phyloP scores from a whole-genome alignment of 2,888 invertebrate genomes.

The Dioctria rufipes region DNA sequence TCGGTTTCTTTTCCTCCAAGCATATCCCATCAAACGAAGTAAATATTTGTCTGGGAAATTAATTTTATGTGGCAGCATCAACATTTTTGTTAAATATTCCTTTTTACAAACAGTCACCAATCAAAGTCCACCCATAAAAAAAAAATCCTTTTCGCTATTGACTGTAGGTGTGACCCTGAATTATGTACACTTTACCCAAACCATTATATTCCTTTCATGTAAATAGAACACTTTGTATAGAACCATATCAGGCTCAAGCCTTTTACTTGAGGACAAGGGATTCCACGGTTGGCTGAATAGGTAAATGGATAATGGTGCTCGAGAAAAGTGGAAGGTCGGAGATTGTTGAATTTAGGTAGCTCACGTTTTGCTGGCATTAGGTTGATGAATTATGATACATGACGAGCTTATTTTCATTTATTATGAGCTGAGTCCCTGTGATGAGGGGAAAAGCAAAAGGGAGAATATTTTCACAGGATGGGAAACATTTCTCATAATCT shows the following conservation, averaged over 20 bases:
- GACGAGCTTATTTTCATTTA: conserved; percentile 50
- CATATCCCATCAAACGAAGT: no score
- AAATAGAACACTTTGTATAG: not conserved
- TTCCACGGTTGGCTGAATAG: conserved; percentile 45
- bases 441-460: conserved; percentile 15
- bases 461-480: conserved; percentile 40
- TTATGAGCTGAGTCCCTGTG: conserved; percentile 12
- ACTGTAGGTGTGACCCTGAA: no score
- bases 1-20: no score
- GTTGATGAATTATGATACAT: conserved; percentile 54
- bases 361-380: conserved; percentile 44
- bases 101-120: no score
- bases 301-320: conserved; percentile 52
- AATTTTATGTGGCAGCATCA: no score
- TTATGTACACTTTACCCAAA: not conserved
- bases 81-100: no score
- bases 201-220: conserved; percentile 15
- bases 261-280: conserved; percentile 49
- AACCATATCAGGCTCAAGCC: conserved; percentile 23
- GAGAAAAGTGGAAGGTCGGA: conserved; percentile 51
- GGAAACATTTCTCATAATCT: conserved; percentile 45
- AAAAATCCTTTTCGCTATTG: no score
- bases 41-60: no score
- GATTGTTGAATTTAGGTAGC: conserved; percentile 45
- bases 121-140: no score